Base-by-base conservation (phyloP, 1,140 invertebrate genomes). In the Lepidurus couesii region DNA sequence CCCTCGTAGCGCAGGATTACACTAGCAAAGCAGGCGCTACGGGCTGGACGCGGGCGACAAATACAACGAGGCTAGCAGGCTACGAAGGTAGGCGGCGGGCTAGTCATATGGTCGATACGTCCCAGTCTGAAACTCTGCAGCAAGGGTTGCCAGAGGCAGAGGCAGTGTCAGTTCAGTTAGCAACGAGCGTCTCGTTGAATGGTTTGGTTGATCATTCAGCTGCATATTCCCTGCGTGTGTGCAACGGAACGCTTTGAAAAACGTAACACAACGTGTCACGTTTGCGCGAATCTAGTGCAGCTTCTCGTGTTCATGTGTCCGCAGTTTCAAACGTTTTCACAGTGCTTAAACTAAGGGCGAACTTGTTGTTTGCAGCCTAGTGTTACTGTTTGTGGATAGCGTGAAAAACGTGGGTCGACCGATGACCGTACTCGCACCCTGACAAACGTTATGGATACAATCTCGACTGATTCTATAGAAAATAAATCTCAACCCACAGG, bases 151-250 rank as follows among this genome's bases (percentile, higher is more conserved):
- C 53, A 65, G 53, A 65, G 53, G 53, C 53, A 65, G 53, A 65
- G 53, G 53, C 53, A 65, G 45, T 47, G 45, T 47, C 45, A 47
- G 53, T 21, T 65, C 53, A 65, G 53, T 16, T 65, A 65, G 53
- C 53, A 65, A 65, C 53, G 53, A 65, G 53, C 13, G 53, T n/a
- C 16, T 21, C 16, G 6, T 65, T 65, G 53, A 65, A 65, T 65
- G 53, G 53, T 65, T 16, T 2, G 3, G n/a, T 65, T 65, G 53
- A 65, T 9, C 53, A 65, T 65, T 65, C 53, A 65, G 21, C 53
- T 13, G 21, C 53, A 13, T 65, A 13, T 13, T 7, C 13, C 21
- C 53, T 13, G 16, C 8, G 53, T 65, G 45, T 13, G 53, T 65
- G 8, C 13, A 65, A 65, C 53, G 53, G 53, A 65, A 65, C 53